Base-by-base conservation (phyloP, 2,888 invertebrate species). In the Agonopterix alstromeriana region DNA sequence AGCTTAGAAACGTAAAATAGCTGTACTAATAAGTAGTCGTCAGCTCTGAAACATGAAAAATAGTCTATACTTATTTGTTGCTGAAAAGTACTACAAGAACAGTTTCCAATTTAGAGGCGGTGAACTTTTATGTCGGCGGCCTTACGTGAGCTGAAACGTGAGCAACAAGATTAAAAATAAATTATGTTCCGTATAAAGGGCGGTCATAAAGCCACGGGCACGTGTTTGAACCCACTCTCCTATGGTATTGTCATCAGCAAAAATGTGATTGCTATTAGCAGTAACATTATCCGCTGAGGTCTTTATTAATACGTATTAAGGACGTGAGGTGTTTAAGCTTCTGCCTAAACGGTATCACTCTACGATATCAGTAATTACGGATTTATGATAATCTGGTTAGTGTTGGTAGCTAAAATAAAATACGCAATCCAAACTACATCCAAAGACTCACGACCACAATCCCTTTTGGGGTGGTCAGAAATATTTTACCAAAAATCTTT, bases 81-180 rank as follows among this genome's bases (percentile, higher is more conserved):
- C 42, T 41, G 38, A 65, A 67, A 61, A 61, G 63, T 61, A 61
- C 65, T 68, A 71, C 73, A 73, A 68, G 73, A 77, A 69, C 71
- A 68, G 70, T 77, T 82, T 76, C 79, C 82, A 83, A 82, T 84
- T 84, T 76, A 71, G 70, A 70, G 71, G 72, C 68, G 74, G 78
- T 74, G 74, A 81, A 83, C 79, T 86, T 86, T 85, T 85, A 86
- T 80, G 84, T 80, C 76, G 76, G 73, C 72, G 68, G 74, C 71
- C 67, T 77, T 81, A 86, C 85, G 85, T 86, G 85, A 84, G 77
- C 73, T 77, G 85, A 82, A 84, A 82, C 76, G 75, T 71, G 74
- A 82, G 82, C 77, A 76, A 83, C 80, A 73, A 80, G 81, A 82
- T 84, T 85, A 82, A 83, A 85, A 82, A 84, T 84, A 79, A 84